Base-by-base conservation (phyloP, 2,797 vertebrate genomes). In the Galagoides demidoff region DNA sequence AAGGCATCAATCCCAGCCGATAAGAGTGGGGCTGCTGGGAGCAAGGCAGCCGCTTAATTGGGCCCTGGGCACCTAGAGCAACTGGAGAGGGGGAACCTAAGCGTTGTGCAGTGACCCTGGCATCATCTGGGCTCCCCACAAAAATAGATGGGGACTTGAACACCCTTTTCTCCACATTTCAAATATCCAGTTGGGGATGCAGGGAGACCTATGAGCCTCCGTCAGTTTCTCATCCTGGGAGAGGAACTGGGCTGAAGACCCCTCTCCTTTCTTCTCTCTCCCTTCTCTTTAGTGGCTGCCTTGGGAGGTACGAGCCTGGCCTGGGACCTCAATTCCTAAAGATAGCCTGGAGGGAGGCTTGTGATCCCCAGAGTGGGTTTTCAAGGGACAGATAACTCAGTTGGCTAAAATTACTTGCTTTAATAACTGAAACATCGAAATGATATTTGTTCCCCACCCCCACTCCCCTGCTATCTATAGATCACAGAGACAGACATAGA, bases 1-100 rank as follows among this genome's bases (percentile, higher is more conserved):
- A 70, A 96, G 78, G 97, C 97, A 98, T 98, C 97, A 98, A 98
- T 98, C 97, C 95, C 89, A 34, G 71, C 95, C 87, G 98, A 97
- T 98, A 97, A 98, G 98, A 81, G 95, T 27, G 5, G 0, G 31
- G 37, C 92, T 94, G 89, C 96, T 0, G 85, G 22, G 29, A 85
- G 94, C 45, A 2, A 78, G 84, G 49, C 59, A 0, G 64, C 73
- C 20, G 0, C 81, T 97, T 96, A 94, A 85, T 96, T 96, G 97
- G 94, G 93, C 86, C 57, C 12, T 31, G 64, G 83, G 92, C 93
- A 68, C 85, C 29, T 7, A 25, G 23, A 59, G 83, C 92, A 87
- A 87, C 64, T 39, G 23, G 74, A 23, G 43, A 86, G 73, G 64
- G 27, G 76, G 74, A 74, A 83, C 79, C 66, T 34, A 82, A 52